A percentile compares a stretch with the other conserved stretches of the same genome.
Conservation (phyloP, 1,140 invertebrate species). For the Zophobas atratus region DNA sequence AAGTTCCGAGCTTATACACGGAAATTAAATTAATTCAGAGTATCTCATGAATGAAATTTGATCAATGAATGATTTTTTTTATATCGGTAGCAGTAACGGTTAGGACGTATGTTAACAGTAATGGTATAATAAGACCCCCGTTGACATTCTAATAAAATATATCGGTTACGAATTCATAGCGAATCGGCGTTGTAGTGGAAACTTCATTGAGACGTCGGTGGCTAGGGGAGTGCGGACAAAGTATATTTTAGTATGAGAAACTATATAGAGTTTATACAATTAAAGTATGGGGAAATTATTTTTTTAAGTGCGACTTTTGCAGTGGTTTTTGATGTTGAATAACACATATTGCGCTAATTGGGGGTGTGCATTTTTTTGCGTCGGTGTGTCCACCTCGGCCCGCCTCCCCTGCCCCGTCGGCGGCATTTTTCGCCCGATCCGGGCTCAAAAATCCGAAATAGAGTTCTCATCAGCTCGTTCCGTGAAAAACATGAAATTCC, state of each 20-base stretch:
- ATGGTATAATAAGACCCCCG: neutral
- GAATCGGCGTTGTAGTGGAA: neutral
- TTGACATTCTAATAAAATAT: constrained; percentile 18
- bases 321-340: too few species aligned
- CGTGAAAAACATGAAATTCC: constrained; percentile 24
- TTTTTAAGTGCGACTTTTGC: too few species aligned
- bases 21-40: neutral
- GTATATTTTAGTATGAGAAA: too few species aligned
- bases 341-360: too few species aligned
- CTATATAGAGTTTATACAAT: too few species aligned
- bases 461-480: constrained; percentile 11
- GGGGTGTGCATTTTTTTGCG: too few species aligned
- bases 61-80: constrained; percentile 18
- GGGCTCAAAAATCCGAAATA: neutral
- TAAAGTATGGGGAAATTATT: too few species aligned
- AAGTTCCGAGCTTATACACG: neutral
- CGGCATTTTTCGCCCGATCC: neutral
- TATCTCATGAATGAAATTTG: constrained; percentile 5
- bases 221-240: too few species aligned
- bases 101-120: too few species aligned
- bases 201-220: too few species aligned
- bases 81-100: too few species aligned
- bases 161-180: constrained; percentile 26
- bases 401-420: neutral
- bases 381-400: too few species aligned